Evolutionary conservation across 2,113 vertebrate genomes (phyloP).

Genomic region (Oenanthe melanoleuca): DNA sequence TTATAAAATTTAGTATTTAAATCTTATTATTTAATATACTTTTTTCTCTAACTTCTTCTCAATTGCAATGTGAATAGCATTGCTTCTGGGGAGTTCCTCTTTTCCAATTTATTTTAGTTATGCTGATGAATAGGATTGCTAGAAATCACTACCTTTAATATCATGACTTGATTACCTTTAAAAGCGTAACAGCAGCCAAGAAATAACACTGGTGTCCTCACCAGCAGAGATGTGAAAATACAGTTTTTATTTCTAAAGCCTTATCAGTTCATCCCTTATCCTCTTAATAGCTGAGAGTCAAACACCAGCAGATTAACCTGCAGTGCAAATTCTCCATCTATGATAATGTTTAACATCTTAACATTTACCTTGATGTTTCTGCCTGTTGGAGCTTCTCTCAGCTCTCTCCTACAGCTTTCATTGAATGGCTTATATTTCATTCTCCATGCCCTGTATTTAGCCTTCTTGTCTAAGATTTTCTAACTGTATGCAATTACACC

Average conservation of each 20-base stretch:
- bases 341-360: conserved; percentile 2
- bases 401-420: background rate
- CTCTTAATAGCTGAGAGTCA: background rate
- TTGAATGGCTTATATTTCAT: background rate
- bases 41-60: background rate
- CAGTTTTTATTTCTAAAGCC: background rate
- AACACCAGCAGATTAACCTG: background rate
- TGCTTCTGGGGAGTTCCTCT: background rate
- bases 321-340: background rate
- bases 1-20: background rate
- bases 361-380: background rate
- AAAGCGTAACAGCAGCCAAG: background rate
- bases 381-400: background rate
- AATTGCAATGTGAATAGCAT: background rate
- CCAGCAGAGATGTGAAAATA: background rate
- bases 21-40: background rate
- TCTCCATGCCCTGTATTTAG: background rate
- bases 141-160: background rate
- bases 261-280: background rate
- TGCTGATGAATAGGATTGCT: background rate
- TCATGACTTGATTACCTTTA: background rate
- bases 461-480: background rate
- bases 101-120: background rate
- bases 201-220: background rate
- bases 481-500: background rate